phyloP scores from a whole-genome alignment of 2,888 invertebrate species.

The Anodontia alba region DNA sequence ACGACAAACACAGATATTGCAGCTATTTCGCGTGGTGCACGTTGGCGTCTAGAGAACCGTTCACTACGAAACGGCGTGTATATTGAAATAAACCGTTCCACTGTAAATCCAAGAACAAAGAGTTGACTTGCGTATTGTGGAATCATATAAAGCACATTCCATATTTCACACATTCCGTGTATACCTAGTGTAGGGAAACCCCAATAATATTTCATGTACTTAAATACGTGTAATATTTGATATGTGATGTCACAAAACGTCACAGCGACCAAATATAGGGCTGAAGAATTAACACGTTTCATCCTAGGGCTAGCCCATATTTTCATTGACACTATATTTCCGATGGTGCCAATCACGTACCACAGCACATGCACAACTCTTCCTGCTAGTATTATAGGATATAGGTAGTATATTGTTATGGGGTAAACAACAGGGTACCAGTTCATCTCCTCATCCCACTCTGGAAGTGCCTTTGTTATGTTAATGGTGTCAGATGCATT shows the following conservation, averaged over 20 bases:
- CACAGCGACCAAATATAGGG: constrained; percentile 81
- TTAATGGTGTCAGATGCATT: neutral
- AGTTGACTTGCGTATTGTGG: constrained; percentile 82
- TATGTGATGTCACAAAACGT: constrained; percentile 79
- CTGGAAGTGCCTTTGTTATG: neutral
- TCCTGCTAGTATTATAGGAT: constrained; percentile 74
- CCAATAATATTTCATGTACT: constrained; percentile 82
- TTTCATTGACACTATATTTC: constrained; percentile 79
- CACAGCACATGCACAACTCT: constrained; percentile 79
- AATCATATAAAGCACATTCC: constrained; percentile 79
- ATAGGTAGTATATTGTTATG: constrained; percentile 52
- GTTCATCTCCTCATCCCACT: constrained; percentile 7
- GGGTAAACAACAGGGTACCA: constrained; percentile 43
- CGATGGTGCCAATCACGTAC: constrained; percentile 80
- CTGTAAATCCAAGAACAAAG: constrained; percentile 82
- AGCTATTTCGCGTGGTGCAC: constrained; percentile 77
- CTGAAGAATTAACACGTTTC: constrained; percentile 81
- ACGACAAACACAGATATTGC: constrained; percentile 68
- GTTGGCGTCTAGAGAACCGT: constrained; percentile 74
- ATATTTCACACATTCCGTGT: constrained; percentile 78
- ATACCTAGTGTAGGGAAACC: constrained; percentile 67
- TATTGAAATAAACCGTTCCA: constrained; percentile 81
- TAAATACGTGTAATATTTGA: constrained; percentile 76
- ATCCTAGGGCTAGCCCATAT: constrained; percentile 81
- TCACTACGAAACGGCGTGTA: constrained; percentile 79